Conservation (phyloP, 2,797 vertebrate species). For the Rhinichthys osculus region DNA sequence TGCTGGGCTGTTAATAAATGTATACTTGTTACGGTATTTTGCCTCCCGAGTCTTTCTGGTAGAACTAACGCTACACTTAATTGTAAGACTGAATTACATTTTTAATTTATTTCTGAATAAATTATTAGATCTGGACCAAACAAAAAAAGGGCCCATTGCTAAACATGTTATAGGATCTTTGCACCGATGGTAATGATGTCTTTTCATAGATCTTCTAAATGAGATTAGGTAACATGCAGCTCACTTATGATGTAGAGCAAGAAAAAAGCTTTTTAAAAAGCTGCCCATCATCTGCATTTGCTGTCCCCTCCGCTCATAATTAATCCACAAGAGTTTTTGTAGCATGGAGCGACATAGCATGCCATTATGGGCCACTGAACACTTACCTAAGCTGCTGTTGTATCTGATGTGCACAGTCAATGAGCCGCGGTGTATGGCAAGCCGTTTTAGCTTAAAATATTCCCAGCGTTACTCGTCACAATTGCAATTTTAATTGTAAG, state of each 20-base stretch:
- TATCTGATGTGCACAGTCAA: background rate
- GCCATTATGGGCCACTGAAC: background rate
- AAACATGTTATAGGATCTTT: background rate
- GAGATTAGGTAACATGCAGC: constrained; percentile 1
- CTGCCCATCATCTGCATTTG: constrained; percentile 16
- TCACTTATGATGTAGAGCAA: background rate
- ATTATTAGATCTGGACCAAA: background rate
- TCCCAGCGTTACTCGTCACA: too few relatives aligned
- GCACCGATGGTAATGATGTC: background rate
- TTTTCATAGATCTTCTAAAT: constrained; percentile 31
- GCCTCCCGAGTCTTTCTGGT: too few relatives aligned
- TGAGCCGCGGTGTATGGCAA: background rate
- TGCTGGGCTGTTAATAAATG: too few relatives aligned
- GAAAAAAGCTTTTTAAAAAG: constrained; percentile 35
- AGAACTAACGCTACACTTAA: too few relatives aligned
- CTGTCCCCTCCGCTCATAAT: constrained; percentile 27
- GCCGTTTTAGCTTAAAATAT: too few relatives aligned
- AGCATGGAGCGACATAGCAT: background rate
- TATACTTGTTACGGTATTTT: too few relatives aligned
- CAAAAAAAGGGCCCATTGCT: background rate
- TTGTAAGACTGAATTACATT: background rate
- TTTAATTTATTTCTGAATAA: background rate
- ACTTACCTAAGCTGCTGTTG: constrained; percentile 2
- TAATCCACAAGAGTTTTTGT: constrained; percentile 4
- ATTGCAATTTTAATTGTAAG: too few relatives aligned